Evolutionary conservation across 2,888 invertebrate species (phyloP).

Genomic region (Hartigia nigra): DNA sequence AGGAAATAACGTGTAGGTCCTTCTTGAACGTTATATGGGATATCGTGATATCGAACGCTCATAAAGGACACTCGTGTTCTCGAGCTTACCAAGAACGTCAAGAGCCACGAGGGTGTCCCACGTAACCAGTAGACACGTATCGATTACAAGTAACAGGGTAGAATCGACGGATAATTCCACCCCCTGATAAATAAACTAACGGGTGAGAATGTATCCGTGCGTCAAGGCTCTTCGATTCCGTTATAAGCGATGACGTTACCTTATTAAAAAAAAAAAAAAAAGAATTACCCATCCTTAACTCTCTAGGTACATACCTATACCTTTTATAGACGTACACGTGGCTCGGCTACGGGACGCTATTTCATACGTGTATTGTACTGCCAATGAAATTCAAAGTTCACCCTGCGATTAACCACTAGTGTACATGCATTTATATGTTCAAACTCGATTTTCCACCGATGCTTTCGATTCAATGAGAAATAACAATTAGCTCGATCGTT

Average conservation of each 20-base stretch:
- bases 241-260: neutral
- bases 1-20: neutral
- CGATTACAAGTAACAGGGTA: constrained; percentile 49
- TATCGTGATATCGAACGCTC: neutral
- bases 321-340: no score
- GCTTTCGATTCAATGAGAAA: constrained; percentile 34
- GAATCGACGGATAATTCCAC: constrained; percentile 52
- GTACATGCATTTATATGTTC: neutral
- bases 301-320: neutral
- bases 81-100: neutral
- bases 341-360: neutral
- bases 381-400: neutral
- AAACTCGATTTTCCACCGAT: neutral
- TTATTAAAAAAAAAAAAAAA: neutral
- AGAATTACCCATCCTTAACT: neutral
- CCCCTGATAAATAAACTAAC: constrained; percentile 54
- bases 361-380: neutral
- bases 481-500: constrained; percentile 57
- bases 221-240: constrained; percentile 54
- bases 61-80: constrained; percentile 15
- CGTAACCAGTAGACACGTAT: constrained; percentile 36
- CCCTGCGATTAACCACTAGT: neutral
- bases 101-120: constrained; percentile 10
- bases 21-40: neutral
- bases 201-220: constrained; percentile 41